Base-by-base conservation (phyloP, 2,888 invertebrate genomes). In the Allacma fusca region DNA sequence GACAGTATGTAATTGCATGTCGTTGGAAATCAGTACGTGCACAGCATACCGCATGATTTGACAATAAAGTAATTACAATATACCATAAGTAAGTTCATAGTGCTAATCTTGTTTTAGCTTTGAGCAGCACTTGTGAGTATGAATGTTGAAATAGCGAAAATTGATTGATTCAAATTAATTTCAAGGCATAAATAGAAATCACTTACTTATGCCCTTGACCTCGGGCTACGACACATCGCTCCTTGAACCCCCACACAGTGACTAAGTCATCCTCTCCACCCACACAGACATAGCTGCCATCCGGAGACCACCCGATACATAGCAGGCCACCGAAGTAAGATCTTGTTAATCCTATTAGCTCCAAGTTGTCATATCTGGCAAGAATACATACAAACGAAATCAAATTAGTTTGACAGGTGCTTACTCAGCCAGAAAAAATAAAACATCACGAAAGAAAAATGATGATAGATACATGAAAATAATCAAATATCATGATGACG, bases 201-300 rank as follows among this genome's bases (percentile, higher is more conserved):
- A 70, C 76, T 76, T 76, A 84, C 84, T 82, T 84, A 79, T 84
- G 84, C 43, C 84, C 99, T 86, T 97, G 97, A 0, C 98, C 98
- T 62, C 99, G 89, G n/a, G 98, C 98, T 9, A 98, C 95, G 7
- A 98, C 97, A 70, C 96, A 89, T 82, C 95, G 91, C 86, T 98
- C 97, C 82, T 91, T 90, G 86, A 97, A 92, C 72, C 95, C 96
- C 94, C 97, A 99, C 50, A 99, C 94, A 0, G 98, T 98, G 72
- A 99, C 95, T 79, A 99, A 89, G 88, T 99, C 99, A 88, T 99
- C 99, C 88, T 99, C 99, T 4, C 99, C 99, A 0, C 99, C 99
- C 0, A 96, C 96, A 0, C 96, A 96, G 71, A 97, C 96, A 85
- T 97, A 95, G 85, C 94, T 93, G 68, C 95, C 94, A 87, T 99